A percentile compares a stretch with the other conserved stretches of the same genome.
These are phyloP conservation scores for Sturnus vulgaris DNA, from an alignment of 2,113 vertebrate species.

Conservation along the genomic window DNA sequence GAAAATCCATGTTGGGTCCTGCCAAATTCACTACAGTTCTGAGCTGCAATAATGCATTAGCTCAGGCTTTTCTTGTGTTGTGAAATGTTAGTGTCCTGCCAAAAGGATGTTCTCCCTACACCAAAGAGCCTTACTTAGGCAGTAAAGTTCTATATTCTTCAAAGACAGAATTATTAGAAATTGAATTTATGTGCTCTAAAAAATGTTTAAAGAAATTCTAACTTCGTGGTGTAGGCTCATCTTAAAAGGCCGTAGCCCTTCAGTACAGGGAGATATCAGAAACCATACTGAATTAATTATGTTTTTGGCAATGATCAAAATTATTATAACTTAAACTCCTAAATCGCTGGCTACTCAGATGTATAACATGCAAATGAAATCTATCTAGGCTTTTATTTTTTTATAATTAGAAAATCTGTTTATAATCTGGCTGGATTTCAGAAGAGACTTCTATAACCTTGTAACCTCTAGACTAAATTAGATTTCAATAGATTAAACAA, in stretches of 20 bases:
- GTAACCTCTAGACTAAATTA: conserved; percentile 2
- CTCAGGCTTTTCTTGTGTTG: background rate
- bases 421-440: conserved; percentile 3
- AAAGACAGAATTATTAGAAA: background rate
- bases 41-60: background rate
- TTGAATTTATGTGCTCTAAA: background rate
- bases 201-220: background rate
- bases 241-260: background rate
- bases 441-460: background rate
- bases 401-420: conserved; percentile 19
- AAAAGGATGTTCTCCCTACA: background rate
- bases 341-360: background rate
- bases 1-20: accelerated
- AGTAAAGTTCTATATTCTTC: background rate
- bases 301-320: background rate
- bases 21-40: background rate
- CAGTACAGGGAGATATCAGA: background rate
- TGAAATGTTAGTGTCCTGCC: background rate
- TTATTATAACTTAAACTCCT: background rate
- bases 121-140: background rate
- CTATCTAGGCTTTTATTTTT: background rate
- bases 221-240: background rate
- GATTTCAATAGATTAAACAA: conserved; percentile 16
- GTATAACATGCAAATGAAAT: background rate
- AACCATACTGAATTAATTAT: conserved; percentile 25